These are phyloP conservation scores for Poecilobothrus nobilitatus DNA, from an alignment of 2,888 invertebrate species.

Conservation along the genomic window DNA sequence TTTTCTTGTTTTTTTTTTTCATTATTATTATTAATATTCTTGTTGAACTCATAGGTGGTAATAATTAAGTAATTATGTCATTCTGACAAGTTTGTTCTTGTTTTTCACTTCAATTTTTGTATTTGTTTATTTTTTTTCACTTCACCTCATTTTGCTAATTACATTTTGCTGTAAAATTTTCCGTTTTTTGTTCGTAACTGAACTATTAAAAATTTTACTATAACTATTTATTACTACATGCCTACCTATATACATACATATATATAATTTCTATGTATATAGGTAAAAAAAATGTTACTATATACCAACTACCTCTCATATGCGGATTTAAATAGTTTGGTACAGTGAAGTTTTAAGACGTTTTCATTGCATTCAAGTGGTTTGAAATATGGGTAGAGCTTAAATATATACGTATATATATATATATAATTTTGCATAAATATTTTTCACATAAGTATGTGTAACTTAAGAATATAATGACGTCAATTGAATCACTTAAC, in stretches of 20 bases:
- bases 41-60: conserved; percentile 6
- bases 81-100: background rate
- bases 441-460: background rate
- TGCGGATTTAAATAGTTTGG: no score
- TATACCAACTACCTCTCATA: no score
- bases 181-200: no score
- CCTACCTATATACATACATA: no score
- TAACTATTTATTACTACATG: no score
- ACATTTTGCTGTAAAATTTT: background rate
- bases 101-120: background rate
- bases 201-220: no score
- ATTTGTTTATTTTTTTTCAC: background rate
- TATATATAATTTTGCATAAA: background rate
- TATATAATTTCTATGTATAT: no score
- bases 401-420: no score
- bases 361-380: no score
- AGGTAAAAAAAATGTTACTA: no score
- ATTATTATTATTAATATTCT: background rate
- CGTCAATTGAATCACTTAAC: background rate
- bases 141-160: background rate
- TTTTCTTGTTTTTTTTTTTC: background rate
- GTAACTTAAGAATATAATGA: background rate
- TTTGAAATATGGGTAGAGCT: no score
- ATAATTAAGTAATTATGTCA: conserved; percentile 4
- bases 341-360: no score